These are phyloP conservation scores for Picathartes gymnocephalus DNA, from an alignment of 2,113 vertebrate genomes.

Conservation along the genomic window DNA sequence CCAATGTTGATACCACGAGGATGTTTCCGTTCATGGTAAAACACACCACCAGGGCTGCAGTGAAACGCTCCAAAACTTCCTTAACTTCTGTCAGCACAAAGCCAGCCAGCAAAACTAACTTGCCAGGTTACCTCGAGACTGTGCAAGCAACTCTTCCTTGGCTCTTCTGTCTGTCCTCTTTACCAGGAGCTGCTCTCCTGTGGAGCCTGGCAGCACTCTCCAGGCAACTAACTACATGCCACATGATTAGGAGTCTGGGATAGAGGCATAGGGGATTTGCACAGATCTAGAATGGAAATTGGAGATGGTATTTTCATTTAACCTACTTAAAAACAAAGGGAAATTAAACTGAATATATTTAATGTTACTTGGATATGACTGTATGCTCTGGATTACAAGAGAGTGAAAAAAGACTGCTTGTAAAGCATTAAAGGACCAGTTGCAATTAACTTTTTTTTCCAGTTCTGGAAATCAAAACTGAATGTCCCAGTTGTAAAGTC, in stretches of 20 bases:
- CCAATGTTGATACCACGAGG: not conserved
- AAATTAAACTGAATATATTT: constrained; percentile 17
- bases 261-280: not conserved
- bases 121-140: not conserved
- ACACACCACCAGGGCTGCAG: not conserved
- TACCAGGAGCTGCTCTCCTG: not conserved
- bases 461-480: not conserved
- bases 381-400: not conserved
- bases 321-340: constrained; percentile 50
- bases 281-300: not conserved
- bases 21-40: not conserved
- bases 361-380: not conserved
- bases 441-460: not conserved
- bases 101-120: not conserved
- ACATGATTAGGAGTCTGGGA: not conserved
- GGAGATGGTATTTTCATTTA: constrained; percentile 28
- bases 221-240: not conserved
- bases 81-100: not conserved
- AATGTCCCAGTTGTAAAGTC: not conserved
- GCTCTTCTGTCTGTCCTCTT: not conserved
- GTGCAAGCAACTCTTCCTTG: not conserved
- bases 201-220: not conserved
- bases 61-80: not conserved
- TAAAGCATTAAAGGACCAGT: not conserved
- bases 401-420: not conserved